phyloP scores from a whole-genome alignment of 1,140 invertebrate genomes.

The Phymorhynchus buccinoides region DNA sequence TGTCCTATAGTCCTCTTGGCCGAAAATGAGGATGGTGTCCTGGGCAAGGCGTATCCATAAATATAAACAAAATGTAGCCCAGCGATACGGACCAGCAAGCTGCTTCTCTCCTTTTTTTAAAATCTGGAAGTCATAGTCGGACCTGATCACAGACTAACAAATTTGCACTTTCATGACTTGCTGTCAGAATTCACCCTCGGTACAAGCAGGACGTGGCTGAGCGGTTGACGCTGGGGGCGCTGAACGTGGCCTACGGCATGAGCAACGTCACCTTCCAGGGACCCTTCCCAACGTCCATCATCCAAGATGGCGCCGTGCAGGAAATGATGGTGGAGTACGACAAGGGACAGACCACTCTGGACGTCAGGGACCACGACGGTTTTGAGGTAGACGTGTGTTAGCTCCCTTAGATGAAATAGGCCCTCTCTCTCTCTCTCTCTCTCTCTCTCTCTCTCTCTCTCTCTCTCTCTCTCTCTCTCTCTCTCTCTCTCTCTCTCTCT shows the following conservation, averaged over 20 bases:
- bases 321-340: background rate
- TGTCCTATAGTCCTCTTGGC: too few relatives aligned
- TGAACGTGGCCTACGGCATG: constrained; percentile 50
- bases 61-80: too few relatives aligned
- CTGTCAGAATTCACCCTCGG: constrained; percentile 59
- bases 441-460: background rate
- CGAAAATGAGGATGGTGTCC: too few relatives aligned
- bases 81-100: too few relatives aligned
- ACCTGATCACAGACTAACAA: too few relatives aligned
- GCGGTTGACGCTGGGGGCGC: constrained; percentile 47
- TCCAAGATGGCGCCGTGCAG: background rate
- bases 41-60: too few relatives aligned
- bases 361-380: too few relatives aligned
- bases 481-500: background rate
- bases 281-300: constrained; percentile 35
- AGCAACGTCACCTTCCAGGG: constrained; percentile 42
- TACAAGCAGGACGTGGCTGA: constrained; percentile 57
- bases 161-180: too few relatives aligned
- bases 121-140: too few relatives aligned
- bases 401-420: too few relatives aligned
- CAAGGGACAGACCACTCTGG: background rate
- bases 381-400: too few relatives aligned
- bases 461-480: constrained; percentile 1
- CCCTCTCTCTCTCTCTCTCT: background rate
- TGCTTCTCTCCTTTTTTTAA: too few relatives aligned